Conservation (phyloP, 2,797 vertebrate species). For the Myripristis murdjan region DNA sequence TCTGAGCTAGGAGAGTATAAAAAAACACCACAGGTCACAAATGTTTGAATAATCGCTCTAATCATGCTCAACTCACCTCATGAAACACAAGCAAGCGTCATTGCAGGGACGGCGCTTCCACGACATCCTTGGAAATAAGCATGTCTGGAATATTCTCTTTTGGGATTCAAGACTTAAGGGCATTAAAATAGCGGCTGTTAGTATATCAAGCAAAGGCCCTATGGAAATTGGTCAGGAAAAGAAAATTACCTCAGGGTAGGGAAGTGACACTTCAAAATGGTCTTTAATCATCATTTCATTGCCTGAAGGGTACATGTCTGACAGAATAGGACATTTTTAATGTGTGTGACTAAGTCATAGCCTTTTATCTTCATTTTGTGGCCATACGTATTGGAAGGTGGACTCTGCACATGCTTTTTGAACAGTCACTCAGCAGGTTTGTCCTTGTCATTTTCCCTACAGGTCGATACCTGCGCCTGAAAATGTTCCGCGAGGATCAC, state of each 20-base stretch:
- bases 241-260: slow-evolving; percentile 30
- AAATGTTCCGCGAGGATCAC: slow-evolving; percentile 98
- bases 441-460: slow-evolving; percentile 66
- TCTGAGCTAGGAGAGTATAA: slow-evolving; percentile 52
- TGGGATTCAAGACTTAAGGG: background rate
- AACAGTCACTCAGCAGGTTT: slow-evolving; percentile 52
- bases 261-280: slow-evolving; percentile 49
- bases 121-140: slow-evolving; percentile 3
- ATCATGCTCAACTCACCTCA: slow-evolving; percentile 50
- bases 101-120: background rate
- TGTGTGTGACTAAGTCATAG: slow-evolving; percentile 59
- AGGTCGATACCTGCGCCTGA: slow-evolving; percentile 96
- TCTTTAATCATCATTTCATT: slow-evolving; percentile 69
- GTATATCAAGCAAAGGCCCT: background rate
- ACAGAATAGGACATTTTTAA: slow-evolving; percentile 59
- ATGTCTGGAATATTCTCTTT: background rate
- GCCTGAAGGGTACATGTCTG: slow-evolving; percentile 54
- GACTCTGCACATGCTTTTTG: slow-evolving; percentile 38
- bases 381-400: slow-evolving; percentile 32
- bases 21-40: slow-evolving; percentile 65
- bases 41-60: slow-evolving; percentile 65
- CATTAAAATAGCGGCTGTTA: slow-evolving; percentile 1
- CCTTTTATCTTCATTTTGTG: slow-evolving; percentile 55
- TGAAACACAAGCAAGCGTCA: slow-evolving; percentile 38
- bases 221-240: slow-evolving; percentile 31